Evolutionary conservation across 2,797 vertebrate genomes (phyloP).

Genomic region (Phoxinus dragarum): DNA sequence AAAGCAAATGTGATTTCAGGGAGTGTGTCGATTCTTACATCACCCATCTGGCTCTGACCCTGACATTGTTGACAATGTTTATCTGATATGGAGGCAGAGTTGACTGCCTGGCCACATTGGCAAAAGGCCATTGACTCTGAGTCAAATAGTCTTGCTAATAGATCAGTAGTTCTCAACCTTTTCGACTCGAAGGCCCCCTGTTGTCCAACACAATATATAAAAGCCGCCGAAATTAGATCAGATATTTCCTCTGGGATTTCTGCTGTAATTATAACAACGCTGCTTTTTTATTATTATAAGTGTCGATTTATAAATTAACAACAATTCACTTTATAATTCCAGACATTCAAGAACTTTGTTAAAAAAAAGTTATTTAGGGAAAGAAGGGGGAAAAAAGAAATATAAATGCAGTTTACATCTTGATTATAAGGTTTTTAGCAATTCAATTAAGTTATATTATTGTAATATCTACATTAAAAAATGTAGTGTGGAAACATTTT

Average conservation of each 20-base stretch:
- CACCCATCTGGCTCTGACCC: constrained; percentile 68
- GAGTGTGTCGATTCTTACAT: constrained; percentile 79
- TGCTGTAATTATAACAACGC: background rate
- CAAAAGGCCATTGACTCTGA: constrained; percentile 65
- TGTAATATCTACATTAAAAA: background rate
- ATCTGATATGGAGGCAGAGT: constrained; percentile 60
- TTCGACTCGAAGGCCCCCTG: background rate
- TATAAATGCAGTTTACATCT: background rate
- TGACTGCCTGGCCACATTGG: constrained; percentile 59
- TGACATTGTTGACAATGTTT: constrained; percentile 65
- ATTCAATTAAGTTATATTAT: background rate
- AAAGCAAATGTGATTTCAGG: constrained; percentile 73
- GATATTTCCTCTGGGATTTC: background rate
- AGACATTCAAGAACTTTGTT: background rate
- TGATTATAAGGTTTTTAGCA: background rate
- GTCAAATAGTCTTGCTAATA: constrained; percentile 11
- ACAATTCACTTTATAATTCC: background rate
- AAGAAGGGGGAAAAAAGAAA: background rate
- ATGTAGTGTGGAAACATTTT: background rate
- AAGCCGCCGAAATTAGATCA: background rate
- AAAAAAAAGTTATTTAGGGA: background rate
- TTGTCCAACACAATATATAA: background rate
- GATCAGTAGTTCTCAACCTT: constrained; percentile 25
- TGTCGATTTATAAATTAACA: background rate
- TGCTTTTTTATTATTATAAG: background rate